These are phyloP conservation scores for Chrysopa pallens DNA, from an alignment of 1,140 invertebrate species.

Conservation along the genomic window DNA sequence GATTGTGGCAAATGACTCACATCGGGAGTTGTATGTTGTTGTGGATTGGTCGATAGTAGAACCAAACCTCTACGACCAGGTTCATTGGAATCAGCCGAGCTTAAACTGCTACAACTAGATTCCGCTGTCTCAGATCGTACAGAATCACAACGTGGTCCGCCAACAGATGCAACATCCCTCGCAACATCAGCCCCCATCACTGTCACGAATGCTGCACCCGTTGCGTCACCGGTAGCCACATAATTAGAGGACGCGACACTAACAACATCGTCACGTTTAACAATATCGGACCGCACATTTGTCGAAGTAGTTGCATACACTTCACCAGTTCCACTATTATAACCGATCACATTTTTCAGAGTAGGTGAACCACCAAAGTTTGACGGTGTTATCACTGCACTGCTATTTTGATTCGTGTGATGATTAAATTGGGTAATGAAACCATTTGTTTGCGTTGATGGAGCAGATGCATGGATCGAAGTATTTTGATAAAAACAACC, in stretches of 20 bases:
- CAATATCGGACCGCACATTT: neutral
- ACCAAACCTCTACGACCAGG: neutral
- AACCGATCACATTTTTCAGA: constrained; percentile 2
- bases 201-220: constrained; percentile 5
- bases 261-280: neutral
- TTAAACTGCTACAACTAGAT: constrained; percentile 26
- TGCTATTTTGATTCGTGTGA: constrained; percentile 1
- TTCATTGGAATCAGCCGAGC: constrained; percentile 17
- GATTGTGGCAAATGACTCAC: no score
- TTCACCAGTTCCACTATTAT: neutral
- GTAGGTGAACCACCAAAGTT: neutral
- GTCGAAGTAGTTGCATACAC: neutral
- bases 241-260: neutral
- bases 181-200: constrained; percentile 8
- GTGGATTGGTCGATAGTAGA: neutral
- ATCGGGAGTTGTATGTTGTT: neutral
- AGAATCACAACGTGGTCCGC: constrained; percentile 21
- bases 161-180: constrained; percentile 2
- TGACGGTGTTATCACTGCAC: neutral
- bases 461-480: constrained; percentile 8
- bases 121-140: constrained; percentile 26
- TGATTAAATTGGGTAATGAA: constrained; percentile 11
- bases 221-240: neutral
- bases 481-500: constrained; percentile 6
- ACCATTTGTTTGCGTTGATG: constrained; percentile 14